Conservation (phyloP, 1,140 invertebrate species). For the Andricus grossulariae region DNA sequence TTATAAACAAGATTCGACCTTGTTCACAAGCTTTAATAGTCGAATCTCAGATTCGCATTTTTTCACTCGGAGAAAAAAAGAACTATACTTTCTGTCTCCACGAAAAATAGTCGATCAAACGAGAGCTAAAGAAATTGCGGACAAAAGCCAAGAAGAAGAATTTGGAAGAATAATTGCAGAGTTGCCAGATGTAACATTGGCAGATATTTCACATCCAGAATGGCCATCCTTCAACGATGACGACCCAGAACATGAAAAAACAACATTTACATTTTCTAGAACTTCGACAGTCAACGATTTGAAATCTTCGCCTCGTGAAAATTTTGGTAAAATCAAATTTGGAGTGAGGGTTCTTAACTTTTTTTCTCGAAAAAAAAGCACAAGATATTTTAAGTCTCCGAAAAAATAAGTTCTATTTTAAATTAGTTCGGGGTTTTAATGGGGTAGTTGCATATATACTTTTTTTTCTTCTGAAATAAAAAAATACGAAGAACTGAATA, state of each 20-base stretch:
- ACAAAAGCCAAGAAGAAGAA: not conserved
- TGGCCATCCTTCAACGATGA: not conserved
- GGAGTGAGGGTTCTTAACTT: not conserved
- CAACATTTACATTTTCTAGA: not conserved
- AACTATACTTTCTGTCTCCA: not conserved
- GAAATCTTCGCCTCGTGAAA: not conserved
- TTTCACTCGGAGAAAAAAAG: not conserved
- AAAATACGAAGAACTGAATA: too few relatives aligned
- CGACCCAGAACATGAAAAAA: not conserved
- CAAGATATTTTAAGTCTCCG: not conserved
- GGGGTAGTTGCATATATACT: too few relatives aligned
- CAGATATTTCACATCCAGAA: not conserved
- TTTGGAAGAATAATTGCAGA: not conserved
- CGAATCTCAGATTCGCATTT: not conserved
- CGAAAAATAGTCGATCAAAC: not conserved
- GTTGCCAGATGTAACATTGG: not conserved
- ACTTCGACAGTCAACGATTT: not conserved
- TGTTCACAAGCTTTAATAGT: too few relatives aligned
- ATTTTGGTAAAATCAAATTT: not conserved
- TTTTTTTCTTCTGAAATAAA: too few relatives aligned
- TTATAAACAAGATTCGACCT: too few relatives aligned
- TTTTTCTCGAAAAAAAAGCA: not conserved
- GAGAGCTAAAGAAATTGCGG: not conserved
- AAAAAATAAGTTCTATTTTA: not conserved
- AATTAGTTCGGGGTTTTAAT: too few relatives aligned